Base-by-base conservation (phyloP, 2,797 vertebrate genomes). In the Brotula barbata region DNA sequence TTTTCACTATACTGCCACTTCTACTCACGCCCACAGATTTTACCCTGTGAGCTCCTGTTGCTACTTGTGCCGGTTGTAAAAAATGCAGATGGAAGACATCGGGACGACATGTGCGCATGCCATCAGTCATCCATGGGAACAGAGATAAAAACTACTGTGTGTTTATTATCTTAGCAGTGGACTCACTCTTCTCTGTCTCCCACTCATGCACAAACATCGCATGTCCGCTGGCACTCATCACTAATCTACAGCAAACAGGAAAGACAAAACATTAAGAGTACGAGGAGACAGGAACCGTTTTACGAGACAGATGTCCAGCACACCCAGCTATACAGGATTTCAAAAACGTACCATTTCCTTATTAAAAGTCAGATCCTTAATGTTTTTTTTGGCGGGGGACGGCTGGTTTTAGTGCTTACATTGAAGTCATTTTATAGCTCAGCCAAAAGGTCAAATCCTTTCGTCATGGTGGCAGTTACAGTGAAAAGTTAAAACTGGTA, bases 21-120 rank as follows among this genome's bases (percentile, higher is more conserved):
- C 14, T 2, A 44, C 50, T 58, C 69, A 68, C 61, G 22, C 49
- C 61, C 39, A 46, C 10, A 58, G 12, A 17, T 57, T 20, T 23
- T 25, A 6, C 23, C 23, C 22, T n/a, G 2, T 45, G 51, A 57
- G 20, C 20, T 46, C 36, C 22, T 71, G 67, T 50, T 65, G 58
- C 39, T 55, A n/a, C 68, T 40, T 47, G 21, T 50, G 15, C 51
- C 20, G 14, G 8, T 7, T 3, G 46, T 3, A 42, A 75, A 73
- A 87, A 81, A 86, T 71, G 76, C 81, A 63, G 81, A 80, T 40
- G 15, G 84, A 57, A 73, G 25, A 73, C 56, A 71, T 77, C 34
- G 53, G 39, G 49, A 44, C 54, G 72, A 56, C 48, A 23, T 15
- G 1, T 40, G 16, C 40, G 19, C 25, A 19, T 43, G 50, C 19